These are phyloP conservation scores for Amitus sp. DNA, from an alignment of 2,888 invertebrate species.

Conservation along the genomic window DNA sequence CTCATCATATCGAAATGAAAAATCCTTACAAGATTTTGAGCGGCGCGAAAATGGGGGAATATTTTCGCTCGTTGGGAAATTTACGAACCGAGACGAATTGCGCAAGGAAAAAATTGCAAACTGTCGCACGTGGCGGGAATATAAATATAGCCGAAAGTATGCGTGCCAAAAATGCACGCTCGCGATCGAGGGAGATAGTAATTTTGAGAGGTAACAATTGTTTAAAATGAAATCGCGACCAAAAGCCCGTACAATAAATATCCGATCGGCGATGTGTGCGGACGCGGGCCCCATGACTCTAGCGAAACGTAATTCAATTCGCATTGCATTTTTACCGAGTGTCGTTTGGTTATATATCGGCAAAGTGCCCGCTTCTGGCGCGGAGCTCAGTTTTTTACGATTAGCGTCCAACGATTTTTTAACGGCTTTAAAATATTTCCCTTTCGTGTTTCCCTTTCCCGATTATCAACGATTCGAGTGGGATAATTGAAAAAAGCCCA, in stretches of 20 bases:
- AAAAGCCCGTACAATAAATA: constrained; percentile 57
- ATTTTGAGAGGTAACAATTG: constrained; percentile 53
- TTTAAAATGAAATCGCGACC: constrained; percentile 55
- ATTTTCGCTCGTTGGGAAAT: too few relatives aligned
- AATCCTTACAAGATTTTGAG: too few relatives aligned
- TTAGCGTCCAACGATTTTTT: constrained; percentile 8
- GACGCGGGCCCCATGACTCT: constrained; percentile 47
- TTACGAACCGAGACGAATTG: constrained; percentile 3
- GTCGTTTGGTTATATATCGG: constrained; percentile 34
- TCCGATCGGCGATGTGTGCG: constrained; percentile 26
- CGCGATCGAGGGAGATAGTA: constrained; percentile 52
- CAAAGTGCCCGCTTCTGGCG: constrained; percentile 16
- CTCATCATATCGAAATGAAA: too few relatives aligned
- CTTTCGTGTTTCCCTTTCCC: background rate
- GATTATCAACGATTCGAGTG: background rate
- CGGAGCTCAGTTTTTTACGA: constrained; percentile 8
- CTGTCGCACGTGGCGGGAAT: constrained; percentile 47
- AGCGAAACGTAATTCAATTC: constrained; percentile 59
- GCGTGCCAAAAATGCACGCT: constrained; percentile 55
- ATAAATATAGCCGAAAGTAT: constrained; percentile 49
- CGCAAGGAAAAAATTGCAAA: background rate
- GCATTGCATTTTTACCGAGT: constrained; percentile 42
- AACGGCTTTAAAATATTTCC: constrained; percentile 9
- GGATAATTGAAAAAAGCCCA: background rate
- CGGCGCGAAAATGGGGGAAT: too few relatives aligned